These are phyloP conservation scores for Antennarius maculatus DNA, from an alignment of 2,797 vertebrate genomes.

Conservation along the genomic window DNA sequence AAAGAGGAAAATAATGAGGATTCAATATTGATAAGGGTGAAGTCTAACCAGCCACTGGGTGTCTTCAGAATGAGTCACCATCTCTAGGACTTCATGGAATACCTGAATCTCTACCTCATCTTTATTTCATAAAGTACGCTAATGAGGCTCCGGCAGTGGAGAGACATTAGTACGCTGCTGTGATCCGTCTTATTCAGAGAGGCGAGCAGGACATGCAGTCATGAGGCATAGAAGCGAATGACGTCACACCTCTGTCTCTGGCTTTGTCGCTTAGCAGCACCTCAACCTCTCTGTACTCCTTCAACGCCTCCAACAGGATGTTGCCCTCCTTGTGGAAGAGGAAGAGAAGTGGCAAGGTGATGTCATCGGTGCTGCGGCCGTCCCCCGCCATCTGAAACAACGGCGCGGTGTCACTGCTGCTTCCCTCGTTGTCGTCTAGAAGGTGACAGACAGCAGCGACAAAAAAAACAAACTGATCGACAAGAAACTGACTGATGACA, in stretches of 20 bases:
- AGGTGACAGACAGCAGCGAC: background rate
- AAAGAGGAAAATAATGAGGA: constrained; percentile 34
- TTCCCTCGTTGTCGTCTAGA: constrained; percentile 97
- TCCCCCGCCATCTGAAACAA: constrained; percentile 99
- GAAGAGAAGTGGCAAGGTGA: constrained; percentile 95
- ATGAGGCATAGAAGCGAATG: background rate
- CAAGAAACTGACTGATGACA: background rate
- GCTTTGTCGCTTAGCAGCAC: constrained; percentile 97
- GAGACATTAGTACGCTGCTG: constrained; percentile 10
- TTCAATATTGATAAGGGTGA: constrained; percentile 40
- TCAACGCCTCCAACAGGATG: constrained; percentile 92
- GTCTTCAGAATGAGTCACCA: constrained; percentile 46
- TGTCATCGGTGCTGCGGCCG: constrained; percentile 93
- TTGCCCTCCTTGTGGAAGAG: constrained; percentile 98
- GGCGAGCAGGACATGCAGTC: constrained; percentile 7
- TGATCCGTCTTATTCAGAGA: constrained; percentile 23
- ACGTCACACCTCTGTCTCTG: constrained; percentile 90
- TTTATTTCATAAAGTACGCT: constrained; percentile 51
- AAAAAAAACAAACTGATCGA: background rate
- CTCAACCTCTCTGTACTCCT: constrained; percentile 92
- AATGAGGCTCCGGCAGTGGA: constrained; percentile 25
- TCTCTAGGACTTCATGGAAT: constrained; percentile 33
- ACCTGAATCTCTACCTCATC: constrained; percentile 37
- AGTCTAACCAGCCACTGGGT: constrained; percentile 37
- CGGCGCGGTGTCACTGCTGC: constrained; percentile 98